These are phyloP conservation scores for Syrphus vitripennis DNA, from an alignment of 2,888 invertebrate species.

Conservation along the genomic window DNA sequence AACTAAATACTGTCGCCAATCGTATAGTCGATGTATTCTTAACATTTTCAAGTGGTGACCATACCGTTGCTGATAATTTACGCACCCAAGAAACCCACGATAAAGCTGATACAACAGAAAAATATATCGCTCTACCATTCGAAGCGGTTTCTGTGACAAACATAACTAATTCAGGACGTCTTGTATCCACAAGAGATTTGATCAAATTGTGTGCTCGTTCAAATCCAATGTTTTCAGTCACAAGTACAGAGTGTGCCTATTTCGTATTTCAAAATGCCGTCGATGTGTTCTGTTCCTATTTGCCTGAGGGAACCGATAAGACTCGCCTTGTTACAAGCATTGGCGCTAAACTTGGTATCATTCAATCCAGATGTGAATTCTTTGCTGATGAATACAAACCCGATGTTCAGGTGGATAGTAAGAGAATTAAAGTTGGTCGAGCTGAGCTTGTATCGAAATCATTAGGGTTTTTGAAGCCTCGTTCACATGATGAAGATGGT, in stretches of 20 bases:
- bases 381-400: slow-evolving; percentile 91
- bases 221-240: slow-evolving; percentile 87
- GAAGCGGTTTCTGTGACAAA: slow-evolving; percentile 75
- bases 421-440: slow-evolving; percentile 87
- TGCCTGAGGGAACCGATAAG: slow-evolving; percentile 85
- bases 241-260: slow-evolving; percentile 83
- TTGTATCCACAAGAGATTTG: slow-evolving; percentile 92
- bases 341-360: slow-evolving; percentile 90
- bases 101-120: slow-evolving; percentile 75
- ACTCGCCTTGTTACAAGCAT: slow-evolving; percentile 87
- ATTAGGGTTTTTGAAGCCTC: slow-evolving; percentile 33
- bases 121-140: slow-evolving; percentile 77
- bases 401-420: slow-evolving; percentile 83
- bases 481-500: slow-evolving; percentile 30
- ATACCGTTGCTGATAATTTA: slow-evolving; percentile 81
- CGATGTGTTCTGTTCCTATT: slow-evolving; percentile 94
- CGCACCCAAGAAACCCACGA: slow-evolving; percentile 80
- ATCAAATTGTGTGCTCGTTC: slow-evolving; percentile 95
- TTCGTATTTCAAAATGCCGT: slow-evolving; percentile 90
- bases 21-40: slow-evolving; percentile 92
- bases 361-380: slow-evolving; percentile 90
- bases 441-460: slow-evolving; percentile 82
- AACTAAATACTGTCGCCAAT: slow-evolving; percentile 87
- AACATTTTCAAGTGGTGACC: slow-evolving; percentile 88
- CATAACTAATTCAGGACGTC: slow-evolving; percentile 82